Evolutionary conservation across 1,140 invertebrate genomes (phyloP), one percentile per base, ranked within the genome.

Genomic region (Drosophila ohnishii): DNA sequence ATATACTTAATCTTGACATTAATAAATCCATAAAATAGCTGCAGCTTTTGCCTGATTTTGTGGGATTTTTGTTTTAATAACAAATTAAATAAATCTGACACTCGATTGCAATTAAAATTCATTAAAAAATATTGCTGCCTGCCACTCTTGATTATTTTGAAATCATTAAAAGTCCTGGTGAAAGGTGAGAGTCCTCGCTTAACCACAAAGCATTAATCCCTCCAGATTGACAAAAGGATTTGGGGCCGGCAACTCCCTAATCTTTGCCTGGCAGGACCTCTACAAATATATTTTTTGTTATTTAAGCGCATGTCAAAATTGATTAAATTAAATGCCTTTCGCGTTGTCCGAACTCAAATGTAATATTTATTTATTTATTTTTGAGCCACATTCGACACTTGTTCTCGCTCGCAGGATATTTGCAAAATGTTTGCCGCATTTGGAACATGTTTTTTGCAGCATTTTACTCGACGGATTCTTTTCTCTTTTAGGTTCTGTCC

Each of bases 311-410:
- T 28, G 48, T 16, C 44, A 77, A 73, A 77, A 34, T 80, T 80
- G 58, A 85, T 86, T 64, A 66, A 85, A 85, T 78, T 75, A 81
- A 81, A 78, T 70, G 56, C 44, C 53, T 56, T 40, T 44, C 61
- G 37, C 58, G 71, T 47, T 86, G 60, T 75, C 78, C 66, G 37
- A 64, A 80, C 56, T 34, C 56, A 28, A 61, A 72, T 64, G 59
- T 48, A 35, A 32, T 30, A 35, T 65, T 65, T 63, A 22, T n/a
- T 77, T 63, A 66, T 75, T 71, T 56, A 14, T 40, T 57, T 70
- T 65, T 28, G 16, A 69, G 37, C 39, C 39, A 39, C 64, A 57
- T 30, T 45, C 66, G 62, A 56, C 66, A 56, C 32, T 67, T 42
- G 25, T 57, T 45, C 58, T 47, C 35, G 10, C 32, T 22, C 13